These are phyloP conservation scores for Engystomops pustulosus DNA, from an alignment of 2,113 vertebrate species.

Conservation along the genomic window DNA sequence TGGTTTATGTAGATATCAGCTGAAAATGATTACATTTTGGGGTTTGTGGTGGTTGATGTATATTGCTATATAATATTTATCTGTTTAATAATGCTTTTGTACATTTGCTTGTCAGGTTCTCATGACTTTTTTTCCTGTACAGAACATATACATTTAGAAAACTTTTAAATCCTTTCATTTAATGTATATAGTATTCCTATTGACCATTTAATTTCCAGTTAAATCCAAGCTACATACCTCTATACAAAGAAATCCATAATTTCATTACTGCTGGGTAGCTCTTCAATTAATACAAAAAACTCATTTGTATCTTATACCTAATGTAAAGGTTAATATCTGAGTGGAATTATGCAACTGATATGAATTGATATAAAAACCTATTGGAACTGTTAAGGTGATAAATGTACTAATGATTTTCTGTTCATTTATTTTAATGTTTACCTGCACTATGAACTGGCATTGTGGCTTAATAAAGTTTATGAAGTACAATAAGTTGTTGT, in stretches of 20 bases:
- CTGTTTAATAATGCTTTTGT: neutral
- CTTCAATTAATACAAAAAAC: neutral
- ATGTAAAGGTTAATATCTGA: neutral
- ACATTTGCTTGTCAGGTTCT: neutral
- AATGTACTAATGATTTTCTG: neutral
- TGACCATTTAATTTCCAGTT: too few species aligned
- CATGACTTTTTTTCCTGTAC: neutral
- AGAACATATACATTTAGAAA: neutral
- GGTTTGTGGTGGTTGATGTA: neutral
- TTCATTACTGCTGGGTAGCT: too few species aligned
- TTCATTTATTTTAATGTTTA: neutral
- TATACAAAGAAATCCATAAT: too few species aligned
- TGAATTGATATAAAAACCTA: neutral
- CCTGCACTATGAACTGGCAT: neutral
- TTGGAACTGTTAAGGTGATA: neutral
- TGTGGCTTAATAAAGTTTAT: neutral
- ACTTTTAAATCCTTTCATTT: too few species aligned
- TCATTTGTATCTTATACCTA: neutral
- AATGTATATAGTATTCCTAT: too few species aligned
- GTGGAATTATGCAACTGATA: neutral
- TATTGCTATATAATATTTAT: constrained; percentile 19
- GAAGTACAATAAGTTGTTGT: neutral
- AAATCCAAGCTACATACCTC: too few species aligned
- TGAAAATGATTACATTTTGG: neutral
- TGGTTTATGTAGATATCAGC: neutral